Conservation (phyloP, 2,888 invertebrate species). For the Torymus aiolomorphi region DNA sequence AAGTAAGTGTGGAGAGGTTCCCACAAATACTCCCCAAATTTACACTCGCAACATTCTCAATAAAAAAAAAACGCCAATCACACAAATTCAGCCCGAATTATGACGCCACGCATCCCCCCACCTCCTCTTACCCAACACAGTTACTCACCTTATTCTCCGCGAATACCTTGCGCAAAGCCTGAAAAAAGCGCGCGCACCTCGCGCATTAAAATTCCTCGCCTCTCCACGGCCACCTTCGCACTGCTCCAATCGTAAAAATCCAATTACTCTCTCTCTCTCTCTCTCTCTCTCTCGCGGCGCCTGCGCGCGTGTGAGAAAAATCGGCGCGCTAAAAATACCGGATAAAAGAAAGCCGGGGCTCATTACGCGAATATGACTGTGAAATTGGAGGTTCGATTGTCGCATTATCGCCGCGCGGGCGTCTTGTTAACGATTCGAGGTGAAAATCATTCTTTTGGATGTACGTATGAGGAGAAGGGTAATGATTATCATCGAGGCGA, state of each 20-base stretch:
- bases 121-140: not conserved
- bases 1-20: no score
- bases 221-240: not conserved
- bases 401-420: constrained; percentile 64
- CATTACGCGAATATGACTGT: constrained; percentile 63
- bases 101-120: no score
- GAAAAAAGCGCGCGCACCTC: not conserved
- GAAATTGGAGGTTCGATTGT: constrained; percentile 60
- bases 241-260: constrained; percentile 50
- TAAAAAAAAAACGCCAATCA: no score
- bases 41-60: no score
- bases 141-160: not conserved
- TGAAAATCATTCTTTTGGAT: constrained; percentile 20
- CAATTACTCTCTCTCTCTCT: constrained; percentile 16
- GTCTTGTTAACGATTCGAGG: constrained; percentile 14
- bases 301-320: constrained; percentile 49
- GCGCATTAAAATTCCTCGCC: constrained; percentile 11
- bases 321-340: constrained; percentile 45
- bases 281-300: not conserved
- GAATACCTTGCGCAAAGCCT: constrained; percentile 12
- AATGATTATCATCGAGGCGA: constrained; percentile 54
- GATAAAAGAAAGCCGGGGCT: constrained; percentile 54
- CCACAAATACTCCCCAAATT: no score
- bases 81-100: no score
- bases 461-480: not conserved